A percentile compares a stretch with the other conserved stretches of the same genome.
phyloP scores from a whole-genome alignment of 2,113 vertebrate species.

The Neolamprologus kungweensis region DNA sequence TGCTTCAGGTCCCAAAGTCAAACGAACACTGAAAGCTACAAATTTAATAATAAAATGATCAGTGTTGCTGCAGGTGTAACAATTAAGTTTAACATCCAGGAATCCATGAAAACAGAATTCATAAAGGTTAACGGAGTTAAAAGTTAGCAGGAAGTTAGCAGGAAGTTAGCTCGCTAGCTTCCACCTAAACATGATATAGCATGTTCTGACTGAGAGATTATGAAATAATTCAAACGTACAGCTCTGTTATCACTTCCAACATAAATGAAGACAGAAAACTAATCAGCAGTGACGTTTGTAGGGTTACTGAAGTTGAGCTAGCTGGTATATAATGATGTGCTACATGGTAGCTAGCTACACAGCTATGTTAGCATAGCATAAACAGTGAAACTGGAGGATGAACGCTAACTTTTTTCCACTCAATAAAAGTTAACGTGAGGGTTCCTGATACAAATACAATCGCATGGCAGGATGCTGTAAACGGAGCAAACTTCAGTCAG shows the following conservation, averaged over 20 bases:
- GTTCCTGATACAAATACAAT: fast-evolving
- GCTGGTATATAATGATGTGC: fast-evolving
- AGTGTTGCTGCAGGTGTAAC: fast-evolving
- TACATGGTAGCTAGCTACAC: fast-evolving
- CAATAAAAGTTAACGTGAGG: fast-evolving
- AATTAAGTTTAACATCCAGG: fast-evolving
- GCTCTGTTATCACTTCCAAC: fast-evolving
- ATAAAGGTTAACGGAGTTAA: too few species aligned
- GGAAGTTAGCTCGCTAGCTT: too few species aligned
- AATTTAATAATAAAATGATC: fast-evolving
- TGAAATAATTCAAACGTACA: fast-evolving
- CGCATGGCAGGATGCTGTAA: fast-evolving
- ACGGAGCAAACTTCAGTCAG: background rate
- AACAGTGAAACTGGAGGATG: fast-evolving
- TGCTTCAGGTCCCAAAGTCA: background rate
- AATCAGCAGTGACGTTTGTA: fast-evolving
- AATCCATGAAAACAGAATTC: background rate
- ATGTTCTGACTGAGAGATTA: background rate
- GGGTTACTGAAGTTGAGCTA: fast-evolving
- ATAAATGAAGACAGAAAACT: background rate
- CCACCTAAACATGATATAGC: fast-evolving
- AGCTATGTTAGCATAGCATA: background rate
- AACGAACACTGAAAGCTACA: fast-evolving
- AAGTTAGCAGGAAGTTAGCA: too few species aligned
- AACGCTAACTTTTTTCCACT: fast-evolving